Evolutionary conservation across 2,113 vertebrate genomes (phyloP), one percentile per base, ranked within the genome.

Genomic region (Strix uralensis): DNA sequence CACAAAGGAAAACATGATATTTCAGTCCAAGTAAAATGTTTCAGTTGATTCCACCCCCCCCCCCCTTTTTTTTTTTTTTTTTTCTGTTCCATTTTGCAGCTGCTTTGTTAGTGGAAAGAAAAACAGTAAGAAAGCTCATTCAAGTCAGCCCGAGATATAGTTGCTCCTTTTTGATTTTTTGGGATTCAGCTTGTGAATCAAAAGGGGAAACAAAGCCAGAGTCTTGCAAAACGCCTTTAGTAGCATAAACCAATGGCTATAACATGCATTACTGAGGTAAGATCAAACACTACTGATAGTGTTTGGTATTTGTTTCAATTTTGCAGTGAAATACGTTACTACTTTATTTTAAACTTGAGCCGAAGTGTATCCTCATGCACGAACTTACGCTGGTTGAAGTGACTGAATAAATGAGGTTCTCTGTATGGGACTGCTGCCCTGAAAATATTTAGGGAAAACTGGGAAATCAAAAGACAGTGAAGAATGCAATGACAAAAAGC

Each of bases 1-100:
- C 47, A 74, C 34, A 63, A 94, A 92, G 12, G 15, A 89, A 95
- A 89, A 78, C 13, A 78, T 21, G 12, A 8, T 78, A 42, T 54
- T 70, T 89, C 18, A 44, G 57, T 92, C 86, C 81, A 94, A 96
- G 69, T 55, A 84, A 96, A 96, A 96, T 86, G 46, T 71, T 95
- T 81, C 59, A 14, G 15, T 74, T 74, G 51, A 92, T 63, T 26
- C 29, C 13, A n/a, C 11, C 81, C 9, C 2, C 13, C 27, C 38
- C 25, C 17, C 15, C n/a, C 15, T 9, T 18, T 27, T 47, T 29
- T 18, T 16, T 10, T 58, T 8, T 46, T 46, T 18, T 46, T 46
- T 17, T 44, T 44, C 16, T 62, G 10, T 77, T 92, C 32, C 51
- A 1, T 52, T 88, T 92, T 94, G 15, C 1, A 7, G n/a, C 51